These are phyloP conservation scores for Paratrypauchen microcephalus DNA, from an alignment of 2,797 vertebrate genomes.

Conservation along the genomic window DNA sequence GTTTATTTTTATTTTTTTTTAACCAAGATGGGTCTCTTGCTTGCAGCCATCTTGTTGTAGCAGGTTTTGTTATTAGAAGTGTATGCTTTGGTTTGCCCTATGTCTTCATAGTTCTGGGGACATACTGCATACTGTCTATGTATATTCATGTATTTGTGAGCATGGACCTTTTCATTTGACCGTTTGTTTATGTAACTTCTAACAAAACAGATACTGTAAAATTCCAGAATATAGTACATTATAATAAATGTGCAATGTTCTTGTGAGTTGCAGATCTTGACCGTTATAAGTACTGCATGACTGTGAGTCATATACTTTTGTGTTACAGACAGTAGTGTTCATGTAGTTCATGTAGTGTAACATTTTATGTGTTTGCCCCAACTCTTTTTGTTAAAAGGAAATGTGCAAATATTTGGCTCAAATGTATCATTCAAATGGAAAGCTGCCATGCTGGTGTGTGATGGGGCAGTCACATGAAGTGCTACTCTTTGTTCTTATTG, in stretches of 20 bases:
- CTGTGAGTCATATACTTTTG: constrained; percentile 47
- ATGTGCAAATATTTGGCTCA: neutral
- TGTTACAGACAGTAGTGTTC: constrained; percentile 50
- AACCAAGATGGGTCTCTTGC: constrained; percentile 70
- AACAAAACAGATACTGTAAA: neutral
- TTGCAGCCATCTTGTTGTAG: constrained; percentile 72
- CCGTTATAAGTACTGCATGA: constrained; percentile 61
- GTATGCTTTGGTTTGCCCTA: constrained; percentile 60
- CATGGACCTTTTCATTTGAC: constrained; percentile 66
- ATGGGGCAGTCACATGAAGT: constrained; percentile 53
- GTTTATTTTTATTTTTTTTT: constrained; percentile 56
- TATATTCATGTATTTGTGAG: constrained; percentile 60
- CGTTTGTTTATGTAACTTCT: constrained; percentile 53
- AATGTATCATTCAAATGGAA: neutral
- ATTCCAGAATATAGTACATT: constrained; percentile 36
- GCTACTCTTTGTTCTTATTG: constrained; percentile 47
- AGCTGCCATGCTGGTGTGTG: constrained; percentile 13
- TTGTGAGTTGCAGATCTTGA: constrained; percentile 15
- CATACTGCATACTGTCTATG: constrained; percentile 52
- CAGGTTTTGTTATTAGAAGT: constrained; percentile 59
- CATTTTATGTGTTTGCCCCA: constrained; percentile 59
- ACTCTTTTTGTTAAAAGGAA: neutral
- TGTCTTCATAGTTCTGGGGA: constrained; percentile 47
- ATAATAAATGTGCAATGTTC: constrained; percentile 10
- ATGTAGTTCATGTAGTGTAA: constrained; percentile 61